Evolutionary conservation across 2,797 vertebrate species (phyloP).

Genomic region (Rhyacichthys aspro): DNA sequence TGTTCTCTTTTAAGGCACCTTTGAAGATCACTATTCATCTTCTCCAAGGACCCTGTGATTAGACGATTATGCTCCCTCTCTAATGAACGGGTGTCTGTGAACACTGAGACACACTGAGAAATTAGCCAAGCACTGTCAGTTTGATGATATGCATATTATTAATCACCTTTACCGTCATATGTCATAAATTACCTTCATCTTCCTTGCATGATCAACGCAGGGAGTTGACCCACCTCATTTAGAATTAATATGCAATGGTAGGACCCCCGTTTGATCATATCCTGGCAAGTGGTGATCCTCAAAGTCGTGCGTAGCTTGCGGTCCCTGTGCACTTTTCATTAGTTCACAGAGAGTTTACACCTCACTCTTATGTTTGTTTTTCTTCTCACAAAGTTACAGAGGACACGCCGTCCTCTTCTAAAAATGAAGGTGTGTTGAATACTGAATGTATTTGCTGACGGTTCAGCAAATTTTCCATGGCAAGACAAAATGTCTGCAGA

Average conservation of each 20-base stretch:
- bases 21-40: constrained; percentile 29
- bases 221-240: constrained; percentile 58
- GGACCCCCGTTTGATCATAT: constrained; percentile 34
- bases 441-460: constrained; percentile 62
- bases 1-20: constrained; percentile 20
- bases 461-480: constrained; percentile 60
- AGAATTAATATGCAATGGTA: constrained; percentile 49
- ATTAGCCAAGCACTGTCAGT: constrained; percentile 47
- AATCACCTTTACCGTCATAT: constrained; percentile 54
- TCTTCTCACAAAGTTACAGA: constrained; percentile 60
- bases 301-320: constrained; percentile 52
- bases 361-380: constrained; percentile 62
- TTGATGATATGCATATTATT: constrained; percentile 66
- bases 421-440: constrained; percentile 65
- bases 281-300: constrained; percentile 17
- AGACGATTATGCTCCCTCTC: constrained; percentile 40
- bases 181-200: constrained; percentile 63
- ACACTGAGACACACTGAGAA: constrained; percentile 35
- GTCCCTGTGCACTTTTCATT: constrained; percentile 43
- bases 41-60: constrained; percentile 27
- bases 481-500: constrained; percentile 55
- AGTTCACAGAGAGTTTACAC: constrained; percentile 66
- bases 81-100: constrained; percentile 53
- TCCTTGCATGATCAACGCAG: constrained; percentile 40
- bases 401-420: constrained; percentile 63